Conservation (phyloP, 2,113 vertebrate genomes). For the Saguinus midas region DNA sequence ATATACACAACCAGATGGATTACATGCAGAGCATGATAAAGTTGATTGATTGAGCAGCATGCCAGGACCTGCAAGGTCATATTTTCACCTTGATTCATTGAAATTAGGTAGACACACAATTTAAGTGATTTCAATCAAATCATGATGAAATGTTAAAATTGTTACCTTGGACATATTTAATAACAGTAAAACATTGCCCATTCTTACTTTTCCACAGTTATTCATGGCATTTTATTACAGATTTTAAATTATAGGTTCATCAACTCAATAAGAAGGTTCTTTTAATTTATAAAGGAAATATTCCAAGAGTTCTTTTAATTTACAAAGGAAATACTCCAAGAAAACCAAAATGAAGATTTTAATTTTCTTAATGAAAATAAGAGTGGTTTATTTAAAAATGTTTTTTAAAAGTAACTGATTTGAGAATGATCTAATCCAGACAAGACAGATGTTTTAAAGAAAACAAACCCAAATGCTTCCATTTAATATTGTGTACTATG, state of each 20-base stretch:
- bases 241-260: not conserved
- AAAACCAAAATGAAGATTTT: not conserved
- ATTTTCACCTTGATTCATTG: slow-evolving; percentile 77
- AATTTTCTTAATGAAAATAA: slow-evolving; percentile 43
- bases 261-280: not conserved
- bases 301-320: not conserved
- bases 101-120: slow-evolving; percentile 72
- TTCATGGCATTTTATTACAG: slow-evolving; percentile 37
- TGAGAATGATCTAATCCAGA: slow-evolving; percentile 18
- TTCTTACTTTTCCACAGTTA: not conserved
- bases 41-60: slow-evolving; percentile 74
- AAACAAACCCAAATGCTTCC: not conserved
- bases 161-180: slow-evolving; percentile 36
- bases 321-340: not conserved
- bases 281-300: slow-evolving; percentile 22
- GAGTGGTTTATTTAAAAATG: slow-evolving; percentile 15
- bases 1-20: slow-evolving; percentile 55
- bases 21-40: slow-evolving; percentile 64
- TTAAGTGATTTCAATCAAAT: slow-evolving; percentile 57
- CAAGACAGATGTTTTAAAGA: not conserved
- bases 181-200: not conserved
- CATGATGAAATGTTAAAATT: slow-evolving; percentile 40
- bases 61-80: slow-evolving; percentile 75
- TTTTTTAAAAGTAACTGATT: not conserved
- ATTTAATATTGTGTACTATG: not conserved